These are phyloP conservation scores for Hydroisotoma schaefferi DNA, from an alignment of 2,888 invertebrate genomes.

Conservation along the genomic window DNA sequence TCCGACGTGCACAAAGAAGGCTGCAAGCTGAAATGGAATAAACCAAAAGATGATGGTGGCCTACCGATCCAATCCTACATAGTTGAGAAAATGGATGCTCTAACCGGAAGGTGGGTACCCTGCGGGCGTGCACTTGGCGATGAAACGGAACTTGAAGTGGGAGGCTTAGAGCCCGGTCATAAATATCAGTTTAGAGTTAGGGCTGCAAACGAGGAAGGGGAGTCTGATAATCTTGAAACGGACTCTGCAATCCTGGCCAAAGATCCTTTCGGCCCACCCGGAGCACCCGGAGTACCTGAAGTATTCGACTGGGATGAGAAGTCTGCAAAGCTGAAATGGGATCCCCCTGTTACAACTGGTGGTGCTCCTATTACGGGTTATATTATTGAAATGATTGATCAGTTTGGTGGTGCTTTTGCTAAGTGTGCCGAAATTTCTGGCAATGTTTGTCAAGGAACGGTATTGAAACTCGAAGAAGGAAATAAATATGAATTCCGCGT, in stretches of 20 bases:
- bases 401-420: conserved; percentile 73
- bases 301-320: conserved; percentile 88
- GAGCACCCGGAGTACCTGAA: conserved; percentile 69
- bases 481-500: conserved; percentile 94
- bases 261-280: conserved; percentile 78
- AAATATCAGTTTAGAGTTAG: conserved; percentile 97
- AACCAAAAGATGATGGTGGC: conserved; percentile 94
- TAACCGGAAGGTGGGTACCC: conserved; percentile 83
- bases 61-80: conserved; percentile 84
- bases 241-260: conserved; percentile 87
- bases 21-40: conserved; percentile 88
- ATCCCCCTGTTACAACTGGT: conserved; percentile 77
- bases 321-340: conserved; percentile 86
- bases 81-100: conserved; percentile 89
- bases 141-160: conserved; percentile 75
- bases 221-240: conserved; percentile 89
- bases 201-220: conserved; percentile 94
- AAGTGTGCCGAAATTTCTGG: conserved; percentile 83
- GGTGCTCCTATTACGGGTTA: conserved; percentile 93
- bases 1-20: conserved; percentile 88
- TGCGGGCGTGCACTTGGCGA: conserved; percentile 63
- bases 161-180: conserved; percentile 88
- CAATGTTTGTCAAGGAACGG: conserved; percentile 77
- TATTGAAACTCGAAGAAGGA: conserved; percentile 85
- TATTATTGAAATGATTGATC: conserved; percentile 86